Conservation (phyloP, 2,888 invertebrate species). For the Dione vanillae region DNA sequence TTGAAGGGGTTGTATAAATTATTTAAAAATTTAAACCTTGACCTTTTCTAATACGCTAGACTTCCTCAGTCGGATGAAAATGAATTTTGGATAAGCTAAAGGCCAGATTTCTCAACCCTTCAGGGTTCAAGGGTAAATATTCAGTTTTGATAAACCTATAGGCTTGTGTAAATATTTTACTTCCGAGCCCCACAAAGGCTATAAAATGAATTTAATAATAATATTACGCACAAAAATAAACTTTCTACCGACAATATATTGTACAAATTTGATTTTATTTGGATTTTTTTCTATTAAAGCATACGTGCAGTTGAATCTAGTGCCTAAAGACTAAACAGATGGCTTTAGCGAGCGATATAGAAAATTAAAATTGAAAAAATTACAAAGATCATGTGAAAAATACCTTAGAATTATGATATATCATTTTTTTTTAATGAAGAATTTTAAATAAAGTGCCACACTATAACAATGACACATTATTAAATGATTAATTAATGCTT, state of each 20-base stretch:
- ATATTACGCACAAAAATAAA: conserved; percentile 25
- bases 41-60: conserved; percentile 29
- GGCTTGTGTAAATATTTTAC: conserved; percentile 16
- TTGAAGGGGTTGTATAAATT: conserved; percentile 30
- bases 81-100: background rate
- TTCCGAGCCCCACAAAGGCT: conserved; percentile 15
- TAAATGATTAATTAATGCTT: background rate
- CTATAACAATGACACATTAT: background rate
- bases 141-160: conserved; percentile 9
- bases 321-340: conserved; percentile 16
- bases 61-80: conserved; percentile 2
- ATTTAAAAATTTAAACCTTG: conserved; percentile 23
- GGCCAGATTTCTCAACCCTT: background rate
- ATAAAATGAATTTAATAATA: conserved; percentile 10
- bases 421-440: background rate
- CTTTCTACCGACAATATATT: conserved; percentile 26
- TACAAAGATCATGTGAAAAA: too few species aligned
- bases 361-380: conserved; percentile 1
- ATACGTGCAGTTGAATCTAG: conserved; percentile 7
- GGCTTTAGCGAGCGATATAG: conserved; percentile 7
- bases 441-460: background rate
- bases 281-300: conserved; percentile 5
- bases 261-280: conserved; percentile 13
- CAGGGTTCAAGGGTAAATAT: too few species aligned
- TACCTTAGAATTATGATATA: too few species aligned